Evolutionary conservation across 2,113 vertebrate genomes (phyloP), one percentile per base, ranked within the genome.

Genomic region (Aleadryas rufinucha): DNA sequence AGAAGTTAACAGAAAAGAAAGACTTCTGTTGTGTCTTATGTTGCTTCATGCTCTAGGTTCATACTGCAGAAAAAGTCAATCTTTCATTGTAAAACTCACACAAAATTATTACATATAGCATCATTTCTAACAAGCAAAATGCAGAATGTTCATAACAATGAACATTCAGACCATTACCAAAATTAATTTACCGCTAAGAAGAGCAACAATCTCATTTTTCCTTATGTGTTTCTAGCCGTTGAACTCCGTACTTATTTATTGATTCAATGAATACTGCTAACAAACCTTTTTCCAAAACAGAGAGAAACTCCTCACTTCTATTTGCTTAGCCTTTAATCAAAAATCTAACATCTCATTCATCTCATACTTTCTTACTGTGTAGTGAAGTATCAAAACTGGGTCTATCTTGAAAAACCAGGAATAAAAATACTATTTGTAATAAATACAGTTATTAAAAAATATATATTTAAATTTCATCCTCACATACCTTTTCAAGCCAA

Each of bases 401-500:
- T 59, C 11, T 37, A 26, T 41, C 23, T 35, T 87, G 30, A 77
- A 56, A 87, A 86, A 52, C 33, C 61, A 47, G 13, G 7, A 72
- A 72, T 66, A 75, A 85, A 85, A 82, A 60, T 7, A 45, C 16
- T 33, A 8, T 22, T 76, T 18, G 19, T 28, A 75, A 3, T 30
- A 47, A 82, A 15, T 24, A 45, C 5, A 70, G 21, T 56, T 80
- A 33, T 23, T 53, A 77, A 68, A 54, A 33, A 16, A 54, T 33
- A 19, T 56, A 11, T 24, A 59, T 61, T 80, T 74, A 56, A 65
- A 69, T 70, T 79, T 50, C 41, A 53, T 20, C 6, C 52, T 39
- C 45, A 95, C 94, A 59, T 99, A 98, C 99, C 98, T 98, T 99
- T 97, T 97, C 96, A 68, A 99, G 99, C 99, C 99, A 99, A 90